Evolutionary conservation across 2,113 vertebrate genomes (phyloP), one percentile per base, ranked within the genome.

Genomic region (Candoia aspera): DNA sequence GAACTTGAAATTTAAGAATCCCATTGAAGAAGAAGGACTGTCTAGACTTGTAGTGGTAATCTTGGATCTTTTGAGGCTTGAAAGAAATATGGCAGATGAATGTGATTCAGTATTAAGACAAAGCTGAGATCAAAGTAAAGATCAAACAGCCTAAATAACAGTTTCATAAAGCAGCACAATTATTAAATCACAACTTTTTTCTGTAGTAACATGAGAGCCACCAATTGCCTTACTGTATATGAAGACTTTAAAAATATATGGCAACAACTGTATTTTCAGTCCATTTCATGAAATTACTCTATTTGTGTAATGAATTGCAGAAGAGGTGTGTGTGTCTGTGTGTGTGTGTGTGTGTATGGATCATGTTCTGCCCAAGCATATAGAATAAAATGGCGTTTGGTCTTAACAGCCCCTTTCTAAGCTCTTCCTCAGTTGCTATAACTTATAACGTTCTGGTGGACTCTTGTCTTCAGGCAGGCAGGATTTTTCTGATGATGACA

Each of bases 1-100:
- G 8, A 46, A 92, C 91, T 92, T 93, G 53, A 46, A n/a, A 55
- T 57, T 87, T 91, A 91, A 87, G 86, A 92, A 79, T 37, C 12
- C 58, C n/a, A 86, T 33, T 73, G 23, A 9, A 53, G 62, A 88
- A n/a, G n/a, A 93, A 46, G 54, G 46, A 13, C 29, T 93, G 33
- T 62, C 73, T 90, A 93, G 91, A 89, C 0, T 37, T 0, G 58
- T 26, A 90, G 83, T 9, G 58, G 46, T 10, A 62, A 60, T 58
- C 57, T 62, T 54, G 57, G 90, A 57, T 60, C n/a, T 19, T 29
- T 87, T 37, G 11, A 79, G 62, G 8, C 5, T 1, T 58, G 26
- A 46, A 15, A 12, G 24, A 5, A 55, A 3, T 3, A 37, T 3
- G 46, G 93, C 89, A 62, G 12, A 29, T 5, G 58, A 46, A 57